Conservation (phyloP, 2,888 invertebrate genomes). For the Parapristionchus giblindavisi region DNA sequence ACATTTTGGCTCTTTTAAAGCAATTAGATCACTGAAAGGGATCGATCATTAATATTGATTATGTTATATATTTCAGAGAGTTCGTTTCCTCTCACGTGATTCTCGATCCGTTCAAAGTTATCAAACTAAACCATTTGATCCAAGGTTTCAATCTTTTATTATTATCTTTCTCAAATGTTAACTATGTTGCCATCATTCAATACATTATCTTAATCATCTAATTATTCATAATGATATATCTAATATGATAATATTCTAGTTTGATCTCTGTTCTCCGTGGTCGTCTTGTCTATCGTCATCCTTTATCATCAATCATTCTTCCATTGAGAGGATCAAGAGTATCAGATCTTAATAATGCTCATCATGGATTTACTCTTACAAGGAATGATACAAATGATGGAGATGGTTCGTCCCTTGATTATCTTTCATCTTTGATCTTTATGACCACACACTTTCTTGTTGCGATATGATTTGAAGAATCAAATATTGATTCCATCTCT, state of each 20-base stretch:
- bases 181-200: not conserved
- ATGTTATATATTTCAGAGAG: constrained; percentile 74
- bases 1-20: no score
- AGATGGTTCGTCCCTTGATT: constrained; percentile 29
- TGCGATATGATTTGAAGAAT: not conserved
- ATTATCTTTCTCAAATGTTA: constrained; percentile 34
- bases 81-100: constrained; percentile 79
- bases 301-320: constrained; percentile 79
- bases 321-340: constrained; percentile 97
- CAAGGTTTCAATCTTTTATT: constrained; percentile 84
- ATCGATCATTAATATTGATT: not conserved
- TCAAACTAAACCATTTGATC: constrained; percentile 93
- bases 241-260: no score
- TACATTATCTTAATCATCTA: not conserved
- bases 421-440: not conserved
- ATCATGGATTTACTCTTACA: constrained; percentile 79
- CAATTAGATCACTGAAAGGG: not conserved
- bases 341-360: constrained; percentile 89
- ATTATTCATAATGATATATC: no score
- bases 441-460: not conserved
- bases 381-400: constrained; percentile 62
- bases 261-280: constrained; percentile 98
- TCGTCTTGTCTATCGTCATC: constrained; percentile 79
- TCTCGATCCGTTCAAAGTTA: constrained; percentile 80
- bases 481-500: not conserved